A percentile compares a stretch with the other conserved stretches of the same genome.
These are phyloP conservation scores for Gasterosteus aculeatus DNA, from an alignment of 2,113 vertebrate species.

Conservation along the genomic window DNA sequence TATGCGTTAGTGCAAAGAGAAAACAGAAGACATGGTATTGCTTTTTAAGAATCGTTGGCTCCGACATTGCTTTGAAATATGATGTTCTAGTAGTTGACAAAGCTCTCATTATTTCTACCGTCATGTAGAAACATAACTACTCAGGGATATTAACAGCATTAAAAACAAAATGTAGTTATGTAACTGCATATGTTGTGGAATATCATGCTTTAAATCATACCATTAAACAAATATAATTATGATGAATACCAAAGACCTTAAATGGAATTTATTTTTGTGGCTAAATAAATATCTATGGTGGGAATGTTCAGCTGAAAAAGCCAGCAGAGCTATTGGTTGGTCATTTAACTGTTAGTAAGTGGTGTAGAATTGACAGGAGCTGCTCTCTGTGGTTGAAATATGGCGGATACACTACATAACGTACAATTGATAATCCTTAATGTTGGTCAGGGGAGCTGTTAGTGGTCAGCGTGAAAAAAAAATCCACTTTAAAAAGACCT, in stretches of 20 bases:
- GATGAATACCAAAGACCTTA: neutral
- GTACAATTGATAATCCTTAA: slow-evolving; percentile 3
- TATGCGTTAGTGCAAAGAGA: neutral
- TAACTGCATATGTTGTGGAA: neutral
- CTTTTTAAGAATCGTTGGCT: too few species aligned
- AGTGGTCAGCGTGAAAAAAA: slow-evolving; percentile 11
- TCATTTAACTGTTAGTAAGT: neutral
- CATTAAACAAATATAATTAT: neutral
- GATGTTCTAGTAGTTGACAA: neutral
- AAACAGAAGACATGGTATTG: neutral
- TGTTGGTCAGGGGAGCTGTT: slow-evolving; percentile 7
- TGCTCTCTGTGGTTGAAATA: slow-evolving; percentile 8
- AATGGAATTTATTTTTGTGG: neutral
- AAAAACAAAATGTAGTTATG: too few species aligned
- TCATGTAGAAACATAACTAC: neutral
- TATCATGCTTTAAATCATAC: neutral
- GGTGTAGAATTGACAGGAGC: neutral
- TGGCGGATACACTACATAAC: slow-evolving; percentile 3
- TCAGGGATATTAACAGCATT: neutral
- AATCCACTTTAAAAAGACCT: slow-evolving; percentile 2
- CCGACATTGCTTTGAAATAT: neutral
- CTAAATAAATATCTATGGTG: neutral
- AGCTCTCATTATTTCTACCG: neutral
- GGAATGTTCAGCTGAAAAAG: neutral
- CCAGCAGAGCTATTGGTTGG: neutral